Percentiles rank a stretch among this genome's conserved stretches.
phyloP scores from a whole-genome alignment of 92 coral and sea anemone genomes.

The Nematostella vectensis region DNA sequence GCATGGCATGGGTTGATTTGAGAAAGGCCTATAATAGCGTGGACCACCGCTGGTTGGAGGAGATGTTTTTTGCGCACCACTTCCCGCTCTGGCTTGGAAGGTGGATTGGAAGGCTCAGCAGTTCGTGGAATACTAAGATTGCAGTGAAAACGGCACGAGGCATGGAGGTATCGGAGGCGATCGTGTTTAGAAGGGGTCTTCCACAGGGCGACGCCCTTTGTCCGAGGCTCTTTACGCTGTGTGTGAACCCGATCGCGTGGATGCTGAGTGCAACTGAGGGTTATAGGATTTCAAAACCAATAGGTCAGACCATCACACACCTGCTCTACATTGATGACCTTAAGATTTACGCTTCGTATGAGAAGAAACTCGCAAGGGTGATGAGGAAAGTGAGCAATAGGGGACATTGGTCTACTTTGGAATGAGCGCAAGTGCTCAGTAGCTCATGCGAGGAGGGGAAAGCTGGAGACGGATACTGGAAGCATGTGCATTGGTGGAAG shows the following conservation, averaged over 20 bases:
- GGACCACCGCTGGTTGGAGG: conserved; percentile 16
- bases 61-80: conserved; percentile 20
- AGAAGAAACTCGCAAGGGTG: background rate
- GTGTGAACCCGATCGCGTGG: no score
- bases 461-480: background rate
- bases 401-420: background rate
- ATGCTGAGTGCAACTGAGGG: conserved; percentile 5
- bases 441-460: no score
- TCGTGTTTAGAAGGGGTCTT: conserved; percentile 9
- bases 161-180: conserved; percentile 2
- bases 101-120: conserved; percentile 10
- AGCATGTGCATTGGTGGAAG: background rate
- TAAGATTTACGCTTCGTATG: background rate
- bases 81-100: conserved; percentile 16
- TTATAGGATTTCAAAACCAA: background rate
- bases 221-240: no score
- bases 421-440: no score
- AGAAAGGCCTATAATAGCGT: conserved; percentile 7
- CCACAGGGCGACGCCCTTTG: conserved; percentile 25
- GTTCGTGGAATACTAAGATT: conserved; percentile 17
- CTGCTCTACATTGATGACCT: background rate
- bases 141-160: conserved; percentile 9
- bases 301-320: background rate
- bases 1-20: conserved; percentile 23
- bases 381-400: background rate